Conservation (phyloP, 1,140 invertebrate species). For the Procambarus virginalis region DNA sequence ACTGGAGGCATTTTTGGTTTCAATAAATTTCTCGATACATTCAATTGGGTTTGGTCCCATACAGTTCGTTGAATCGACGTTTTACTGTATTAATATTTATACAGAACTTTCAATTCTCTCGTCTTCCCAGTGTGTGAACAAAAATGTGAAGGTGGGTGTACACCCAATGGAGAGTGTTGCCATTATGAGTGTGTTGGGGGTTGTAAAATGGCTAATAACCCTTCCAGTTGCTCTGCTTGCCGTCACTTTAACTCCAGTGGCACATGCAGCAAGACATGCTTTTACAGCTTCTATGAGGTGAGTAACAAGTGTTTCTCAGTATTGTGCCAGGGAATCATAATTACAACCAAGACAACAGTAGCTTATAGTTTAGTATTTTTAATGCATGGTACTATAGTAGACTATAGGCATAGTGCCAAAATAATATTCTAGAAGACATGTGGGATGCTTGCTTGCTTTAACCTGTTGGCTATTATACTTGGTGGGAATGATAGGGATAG, state of each 20-base stretch:
- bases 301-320: background rate
- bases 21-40: too few relatives aligned
- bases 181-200: conserved; percentile 24
- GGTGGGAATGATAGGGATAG: too few relatives aligned
- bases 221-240: conserved; percentile 34
- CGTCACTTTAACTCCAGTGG: background rate
- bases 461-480: too few relatives aligned
- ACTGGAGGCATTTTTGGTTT: too few relatives aligned
- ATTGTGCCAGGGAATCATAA: background rate
- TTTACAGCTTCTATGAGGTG: conserved; percentile 15
- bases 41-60: too few relatives aligned
- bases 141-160: conserved; percentile 15
- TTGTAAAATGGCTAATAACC: background rate
- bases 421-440: too few relatives aligned
- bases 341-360: too few relatives aligned
- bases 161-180: conserved; percentile 28
- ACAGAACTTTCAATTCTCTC: background rate
- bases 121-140: conserved; percentile 14
- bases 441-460: too few relatives aligned
- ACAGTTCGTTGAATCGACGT: too few relatives aligned
- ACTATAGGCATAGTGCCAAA: too few relatives aligned
- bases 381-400: too few relatives aligned
- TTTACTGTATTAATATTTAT: background rate
- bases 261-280: conserved; percentile 15
- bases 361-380: too few relatives aligned